phyloP scores from a whole-genome alignment of 2,113 vertebrate species.

The Ictidomys tridecemlineatus region DNA sequence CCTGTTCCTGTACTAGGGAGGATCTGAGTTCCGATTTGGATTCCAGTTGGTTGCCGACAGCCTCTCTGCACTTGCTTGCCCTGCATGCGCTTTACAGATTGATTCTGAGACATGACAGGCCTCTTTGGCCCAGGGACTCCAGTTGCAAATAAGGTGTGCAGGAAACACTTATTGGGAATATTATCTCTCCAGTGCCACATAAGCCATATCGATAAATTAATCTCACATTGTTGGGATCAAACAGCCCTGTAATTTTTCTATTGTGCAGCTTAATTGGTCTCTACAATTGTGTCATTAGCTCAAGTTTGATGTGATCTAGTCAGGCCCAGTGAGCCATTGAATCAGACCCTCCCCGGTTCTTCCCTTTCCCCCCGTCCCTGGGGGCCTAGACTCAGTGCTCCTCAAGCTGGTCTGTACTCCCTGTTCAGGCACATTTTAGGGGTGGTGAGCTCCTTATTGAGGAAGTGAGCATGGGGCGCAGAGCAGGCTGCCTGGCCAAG shows the following conservation, averaged over 20 bases:
- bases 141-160: constrained; percentile 71
- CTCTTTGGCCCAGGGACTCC: constrained; percentile 3
- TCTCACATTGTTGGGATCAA: constrained; percentile 88
- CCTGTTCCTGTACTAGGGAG: rapidly evolving
- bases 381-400: no score
- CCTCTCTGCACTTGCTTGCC: rapidly evolving
- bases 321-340: constrained; percentile 21
- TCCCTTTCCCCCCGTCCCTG: rapidly evolving
- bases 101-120: not conserved
- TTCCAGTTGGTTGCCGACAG: no score
- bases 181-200: constrained; percentile 84
- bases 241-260: constrained; percentile 87
- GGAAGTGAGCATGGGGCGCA: rapidly evolving
- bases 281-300: constrained; percentile 87
- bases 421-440: rapidly evolving
- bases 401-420: no score
- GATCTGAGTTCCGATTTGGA: not conserved
- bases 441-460: not conserved
- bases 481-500: not conserved
- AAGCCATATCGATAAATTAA: constrained; percentile 90
- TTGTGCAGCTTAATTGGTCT: constrained; percentile 87
- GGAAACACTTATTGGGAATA: constrained; percentile 79
- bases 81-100: no score
- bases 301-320: constrained; percentile 84
- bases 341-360: not conserved